These are phyloP conservation scores for Psittacara wagleri DNA, from an alignment of 2,113 vertebrate species.

Conservation along the genomic window DNA sequence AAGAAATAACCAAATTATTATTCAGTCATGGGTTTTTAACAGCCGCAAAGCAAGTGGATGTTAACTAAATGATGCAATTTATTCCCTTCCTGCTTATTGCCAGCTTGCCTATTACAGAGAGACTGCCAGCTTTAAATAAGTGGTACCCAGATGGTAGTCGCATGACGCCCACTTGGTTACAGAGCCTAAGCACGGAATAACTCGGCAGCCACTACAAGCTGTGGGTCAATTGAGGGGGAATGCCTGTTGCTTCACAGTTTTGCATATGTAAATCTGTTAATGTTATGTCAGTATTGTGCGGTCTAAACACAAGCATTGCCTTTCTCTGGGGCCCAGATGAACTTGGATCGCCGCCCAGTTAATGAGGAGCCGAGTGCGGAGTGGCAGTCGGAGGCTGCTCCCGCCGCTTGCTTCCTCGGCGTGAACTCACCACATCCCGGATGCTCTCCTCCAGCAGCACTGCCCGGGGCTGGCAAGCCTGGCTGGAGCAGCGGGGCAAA, in stretches of 20 bases:
- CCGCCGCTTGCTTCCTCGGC: slow-evolving; percentile 64
- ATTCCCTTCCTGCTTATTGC: slow-evolving; percentile 91
- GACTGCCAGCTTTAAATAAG: slow-evolving; percentile 96
- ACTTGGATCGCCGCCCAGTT: slow-evolving; percentile 83
- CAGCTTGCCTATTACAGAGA: slow-evolving; percentile 91
- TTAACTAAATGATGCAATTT: slow-evolving; percentile 99
- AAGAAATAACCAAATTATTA: slow-evolving; percentile 92
- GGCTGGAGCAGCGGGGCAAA: slow-evolving; percentile 57
- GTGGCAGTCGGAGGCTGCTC: slow-evolving; percentile 69
- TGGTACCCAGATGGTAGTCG: slow-evolving; percentile 95
- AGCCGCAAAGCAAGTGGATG: slow-evolving; percentile 90
- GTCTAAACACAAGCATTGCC: slow-evolving; percentile 83
- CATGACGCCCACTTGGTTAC: slow-evolving; percentile 91
- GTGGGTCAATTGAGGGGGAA: slow-evolving; percentile 87
- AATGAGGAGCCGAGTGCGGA: slow-evolving; percentile 74
- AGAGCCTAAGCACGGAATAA: slow-evolving; percentile 87
- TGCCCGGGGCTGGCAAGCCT: slow-evolving; percentile 46
- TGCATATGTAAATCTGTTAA: slow-evolving; percentile 89
- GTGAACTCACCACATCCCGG: slow-evolving; percentile 61
- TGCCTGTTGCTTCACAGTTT: slow-evolving; percentile 89
- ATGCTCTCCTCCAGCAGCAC: slow-evolving; percentile 54
- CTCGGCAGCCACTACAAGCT: slow-evolving; percentile 87
- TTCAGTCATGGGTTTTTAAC: slow-evolving; percentile 96
- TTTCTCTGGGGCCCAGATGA: slow-evolving; percentile 84
- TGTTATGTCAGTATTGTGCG: slow-evolving; percentile 86